Conservation (phyloP, 2,113 vertebrate species). For the Alouatta palliata region DNA sequence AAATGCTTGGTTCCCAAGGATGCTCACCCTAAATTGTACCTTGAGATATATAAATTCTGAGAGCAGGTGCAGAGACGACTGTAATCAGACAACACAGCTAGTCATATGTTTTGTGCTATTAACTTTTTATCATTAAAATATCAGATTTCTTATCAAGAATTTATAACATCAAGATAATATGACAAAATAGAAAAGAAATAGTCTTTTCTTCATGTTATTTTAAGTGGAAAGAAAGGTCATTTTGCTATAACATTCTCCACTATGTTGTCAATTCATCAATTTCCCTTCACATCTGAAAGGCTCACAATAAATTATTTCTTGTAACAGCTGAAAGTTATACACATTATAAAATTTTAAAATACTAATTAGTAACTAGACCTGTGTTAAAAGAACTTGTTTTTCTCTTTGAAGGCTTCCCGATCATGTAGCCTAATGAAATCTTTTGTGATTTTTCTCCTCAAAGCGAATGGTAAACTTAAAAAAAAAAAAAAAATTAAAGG, state of each 20-base stretch:
- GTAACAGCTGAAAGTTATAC: constrained; percentile 78
- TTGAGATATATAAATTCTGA: not conserved
- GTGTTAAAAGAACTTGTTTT: constrained; percentile 79
- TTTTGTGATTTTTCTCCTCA: constrained; percentile 66
- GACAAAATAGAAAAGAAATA: constrained; percentile 59
- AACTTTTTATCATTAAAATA: not conserved
- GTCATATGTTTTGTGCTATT: not conserved
- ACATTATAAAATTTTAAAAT: constrained; percentile 82
- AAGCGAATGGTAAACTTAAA: constrained; percentile 37
- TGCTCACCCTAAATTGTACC: not conserved
- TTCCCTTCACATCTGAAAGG: constrained; percentile 78
- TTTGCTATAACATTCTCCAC: constrained; percentile 28
- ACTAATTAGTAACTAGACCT: constrained; percentile 80
- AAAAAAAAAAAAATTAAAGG: not conserved
- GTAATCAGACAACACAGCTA: not conserved
- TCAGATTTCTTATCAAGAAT: not conserved
- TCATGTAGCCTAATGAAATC: constrained; percentile 70
- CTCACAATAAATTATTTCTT: constrained; percentile 77
- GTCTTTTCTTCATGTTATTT: constrained; percentile 66
- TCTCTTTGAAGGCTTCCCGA: constrained; percentile 80
- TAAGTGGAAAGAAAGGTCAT: constrained; percentile 73
- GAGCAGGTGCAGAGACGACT: not conserved
- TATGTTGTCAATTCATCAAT: constrained; percentile 66
- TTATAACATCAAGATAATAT: not conserved
- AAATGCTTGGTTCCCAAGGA: not conserved